Conservation (phyloP, 2,797 vertebrate genomes). For the Acomys russatus region DNA sequence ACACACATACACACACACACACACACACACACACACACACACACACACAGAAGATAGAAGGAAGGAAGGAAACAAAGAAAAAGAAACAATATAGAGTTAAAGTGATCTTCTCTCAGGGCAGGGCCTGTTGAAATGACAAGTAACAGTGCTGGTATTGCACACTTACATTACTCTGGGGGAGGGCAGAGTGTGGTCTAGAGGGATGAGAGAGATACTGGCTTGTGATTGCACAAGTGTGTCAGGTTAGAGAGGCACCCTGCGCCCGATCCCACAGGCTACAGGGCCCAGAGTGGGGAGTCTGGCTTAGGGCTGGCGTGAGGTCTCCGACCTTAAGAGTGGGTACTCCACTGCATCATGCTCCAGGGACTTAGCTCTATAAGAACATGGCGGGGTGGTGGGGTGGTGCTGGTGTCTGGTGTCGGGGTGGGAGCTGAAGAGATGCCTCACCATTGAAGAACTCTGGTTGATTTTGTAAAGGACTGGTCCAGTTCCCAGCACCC, state of each 20-base stretch:
- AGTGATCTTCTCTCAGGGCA: not conserved
- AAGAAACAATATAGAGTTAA: not conserved
- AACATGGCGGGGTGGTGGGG: no score
- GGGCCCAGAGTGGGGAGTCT: not conserved
- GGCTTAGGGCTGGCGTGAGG: not conserved
- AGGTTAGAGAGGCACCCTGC: not conserved
- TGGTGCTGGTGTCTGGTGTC: no score
- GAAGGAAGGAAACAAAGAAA: not conserved
- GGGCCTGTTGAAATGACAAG: not conserved
- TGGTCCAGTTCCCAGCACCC: not conserved
- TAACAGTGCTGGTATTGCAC: not conserved
- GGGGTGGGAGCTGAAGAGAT: not conserved
- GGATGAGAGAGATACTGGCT: not conserved
- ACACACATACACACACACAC: not conserved
- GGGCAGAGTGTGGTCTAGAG: not conserved
- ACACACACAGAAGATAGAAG: not conserved
- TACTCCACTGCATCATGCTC: no score
- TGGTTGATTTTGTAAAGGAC: not conserved
- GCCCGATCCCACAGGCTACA: no score
- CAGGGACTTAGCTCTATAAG: not conserved
- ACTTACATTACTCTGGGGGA: not conserved
- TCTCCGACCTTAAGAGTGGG: accelerated
- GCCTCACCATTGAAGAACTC: not conserved
- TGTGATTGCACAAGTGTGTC: not conserved
- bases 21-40: no score